These are phyloP conservation scores for Deilephila elpenor DNA, from an alignment of 2,888 invertebrate genomes.

Conservation along the genomic window DNA sequence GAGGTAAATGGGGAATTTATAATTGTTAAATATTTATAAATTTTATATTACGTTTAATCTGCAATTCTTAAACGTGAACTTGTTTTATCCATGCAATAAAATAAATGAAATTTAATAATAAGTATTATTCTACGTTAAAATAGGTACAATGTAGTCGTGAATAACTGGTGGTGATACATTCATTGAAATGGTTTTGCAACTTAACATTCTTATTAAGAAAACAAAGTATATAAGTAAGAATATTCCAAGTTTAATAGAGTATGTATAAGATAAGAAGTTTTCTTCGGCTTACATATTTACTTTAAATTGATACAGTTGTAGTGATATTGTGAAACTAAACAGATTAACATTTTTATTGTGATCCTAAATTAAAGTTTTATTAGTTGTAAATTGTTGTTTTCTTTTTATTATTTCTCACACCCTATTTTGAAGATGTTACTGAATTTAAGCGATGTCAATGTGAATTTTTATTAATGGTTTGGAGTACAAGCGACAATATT, in stretches of 20 bases:
- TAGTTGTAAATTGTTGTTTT: conserved; percentile 50
- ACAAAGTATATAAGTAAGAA: neutral
- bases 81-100: conserved; percentile 14
- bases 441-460: conserved; percentile 46
- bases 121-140: conserved; percentile 24
- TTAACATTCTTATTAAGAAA: neutral
- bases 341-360: conserved; percentile 63
- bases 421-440: neutral
- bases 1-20: conserved; percentile 56
- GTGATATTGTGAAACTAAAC: conserved; percentile 59
- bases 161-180: conserved; percentile 7
- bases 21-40: conserved; percentile 62
- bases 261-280: conserved; percentile 2
- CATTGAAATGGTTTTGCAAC: neutral
- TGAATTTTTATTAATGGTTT: too few species aligned
- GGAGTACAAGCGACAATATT: too few species aligned
- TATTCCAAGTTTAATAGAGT: neutral
- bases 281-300: neutral
- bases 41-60: conserved; percentile 57
- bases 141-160: conserved; percentile 22
- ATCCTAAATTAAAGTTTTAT: conserved; percentile 80
- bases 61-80: neutral
- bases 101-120: conserved; percentile 19
- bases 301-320: conserved; percentile 26
- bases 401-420: conserved; percentile 34